phyloP scores from a whole-genome alignment of 2,113 vertebrate species.

The Pangasianodon gigas region DNA sequence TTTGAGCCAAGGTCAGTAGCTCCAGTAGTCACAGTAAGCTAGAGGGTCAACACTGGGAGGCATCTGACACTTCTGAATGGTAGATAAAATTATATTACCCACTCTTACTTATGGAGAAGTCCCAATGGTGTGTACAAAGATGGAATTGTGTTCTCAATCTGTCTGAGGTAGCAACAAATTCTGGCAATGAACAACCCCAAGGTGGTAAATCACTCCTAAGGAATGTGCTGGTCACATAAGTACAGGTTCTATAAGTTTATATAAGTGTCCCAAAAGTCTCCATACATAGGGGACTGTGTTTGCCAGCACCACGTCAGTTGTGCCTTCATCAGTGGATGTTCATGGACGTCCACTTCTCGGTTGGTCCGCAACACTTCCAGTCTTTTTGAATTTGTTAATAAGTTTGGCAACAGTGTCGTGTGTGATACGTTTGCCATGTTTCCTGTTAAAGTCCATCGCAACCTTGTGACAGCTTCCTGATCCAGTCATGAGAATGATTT shows the following conservation, averaged over 20 bases:
- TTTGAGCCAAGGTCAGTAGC: background rate
- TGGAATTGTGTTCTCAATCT: background rate
- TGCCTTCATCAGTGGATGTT: too few species aligned
- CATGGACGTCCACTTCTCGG: too few species aligned
- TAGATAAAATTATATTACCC: background rate
- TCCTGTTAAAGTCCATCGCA: too few species aligned
- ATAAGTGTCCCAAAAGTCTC: too few species aligned
- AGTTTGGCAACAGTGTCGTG: too few species aligned
- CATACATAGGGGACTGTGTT: too few species aligned
- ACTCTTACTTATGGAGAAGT: background rate
- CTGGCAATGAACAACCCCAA: background rate
- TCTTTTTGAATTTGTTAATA: too few species aligned
- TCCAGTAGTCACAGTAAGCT: background rate
- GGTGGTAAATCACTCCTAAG: background rate
- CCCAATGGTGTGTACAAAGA: background rate
- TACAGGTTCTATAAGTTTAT: background rate
- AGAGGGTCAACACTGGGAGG: background rate
- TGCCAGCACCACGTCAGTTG: too few species aligned
- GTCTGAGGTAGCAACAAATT: background rate
- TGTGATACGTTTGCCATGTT: too few species aligned
- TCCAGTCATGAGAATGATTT: too few species aligned
- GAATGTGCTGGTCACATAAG: background rate
- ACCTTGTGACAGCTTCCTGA: too few species aligned
- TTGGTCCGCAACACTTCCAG: too few species aligned
- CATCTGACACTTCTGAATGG: background rate